Evolutionary conservation across 2,888 invertebrate species (phyloP), one percentile per base, ranked within the genome.

Genomic region (Arge pagana): DNA sequence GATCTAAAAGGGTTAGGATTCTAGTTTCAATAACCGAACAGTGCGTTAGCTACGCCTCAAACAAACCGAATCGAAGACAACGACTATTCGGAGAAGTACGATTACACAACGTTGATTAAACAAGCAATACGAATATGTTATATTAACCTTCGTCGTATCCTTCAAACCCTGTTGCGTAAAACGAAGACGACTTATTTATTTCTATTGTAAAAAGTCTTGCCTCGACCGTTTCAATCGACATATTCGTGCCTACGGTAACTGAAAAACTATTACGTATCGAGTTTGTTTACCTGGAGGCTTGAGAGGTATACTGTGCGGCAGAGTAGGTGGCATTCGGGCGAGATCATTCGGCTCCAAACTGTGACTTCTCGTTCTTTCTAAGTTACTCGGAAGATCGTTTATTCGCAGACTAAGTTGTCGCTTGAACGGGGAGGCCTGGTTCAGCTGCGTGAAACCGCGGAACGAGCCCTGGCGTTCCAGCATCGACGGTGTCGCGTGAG

Each of bases 391-490:
- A 77, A 97, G 83, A 81, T 97, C 96, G 76, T 90, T 93, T 66
- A 96, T 88, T 57, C 96, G 88, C 60, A 97, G 83, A 56, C 96
- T 97, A 83, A 96, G 88, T 78, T 97, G 96, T 36, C 97, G 85
- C 80, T 98, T 97, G 80, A 93, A 98, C 56, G 90, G 97, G 13
- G 94, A 94, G 69, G 89, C 90, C 78, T 82, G 87, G 63, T 86
- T 86, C 30, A 88, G 80, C 68, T 90, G 90, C 65, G 88, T 85
- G 77, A 96, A 92, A 41, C 93, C 94, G 48, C 96, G 84, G 82
- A 96, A 95, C 56, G 95, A 95, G 60, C 96, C 94, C 79, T 99
- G 97, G 24, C 98, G 82, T 77, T 96, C 92, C 50, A 99, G 82
- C 85, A 98, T 88, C 61, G 91, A 89, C 24, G 92, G 90, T 33